phyloP scores from a whole-genome alignment of 1,140 invertebrate genomes.

The Alviniconcha marisindica region DNA sequence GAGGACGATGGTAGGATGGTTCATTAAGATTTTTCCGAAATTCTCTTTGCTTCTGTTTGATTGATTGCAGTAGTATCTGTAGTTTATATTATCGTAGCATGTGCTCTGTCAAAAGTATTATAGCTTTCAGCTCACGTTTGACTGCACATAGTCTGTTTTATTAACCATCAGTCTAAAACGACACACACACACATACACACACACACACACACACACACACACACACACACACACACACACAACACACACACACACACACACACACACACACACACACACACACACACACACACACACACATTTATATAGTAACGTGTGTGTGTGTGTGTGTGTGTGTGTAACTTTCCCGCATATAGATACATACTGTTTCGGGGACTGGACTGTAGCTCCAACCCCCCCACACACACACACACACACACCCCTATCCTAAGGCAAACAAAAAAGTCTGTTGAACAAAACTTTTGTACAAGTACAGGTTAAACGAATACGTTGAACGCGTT shows the following conservation, averaged over 20 bases:
- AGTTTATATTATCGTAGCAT: too few species aligned
- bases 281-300: not conserved
- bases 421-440: not conserved
- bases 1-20: too few species aligned
- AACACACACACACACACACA: not conserved
- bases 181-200: not conserved
- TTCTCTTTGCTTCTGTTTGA: not conserved
- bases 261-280: not conserved
- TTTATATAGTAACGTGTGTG: not conserved
- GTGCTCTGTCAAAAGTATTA: too few species aligned
- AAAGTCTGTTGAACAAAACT: too few species aligned
- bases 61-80: too few species aligned
- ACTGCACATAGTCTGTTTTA: too few species aligned
- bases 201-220: not conserved
- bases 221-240: not conserved
- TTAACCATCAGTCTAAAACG: too few species aligned
- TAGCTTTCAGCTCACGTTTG: too few species aligned
- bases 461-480: not conserved
- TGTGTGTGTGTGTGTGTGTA: too few species aligned
- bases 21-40: too few species aligned
- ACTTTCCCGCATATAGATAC: not conserved
- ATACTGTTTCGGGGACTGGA: too few species aligned
- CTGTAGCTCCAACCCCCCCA: too few species aligned
- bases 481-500: not conserved
- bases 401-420: not conserved